phyloP scores from a whole-genome alignment of 2,888 invertebrate genomes.

The Spisula solida region DNA sequence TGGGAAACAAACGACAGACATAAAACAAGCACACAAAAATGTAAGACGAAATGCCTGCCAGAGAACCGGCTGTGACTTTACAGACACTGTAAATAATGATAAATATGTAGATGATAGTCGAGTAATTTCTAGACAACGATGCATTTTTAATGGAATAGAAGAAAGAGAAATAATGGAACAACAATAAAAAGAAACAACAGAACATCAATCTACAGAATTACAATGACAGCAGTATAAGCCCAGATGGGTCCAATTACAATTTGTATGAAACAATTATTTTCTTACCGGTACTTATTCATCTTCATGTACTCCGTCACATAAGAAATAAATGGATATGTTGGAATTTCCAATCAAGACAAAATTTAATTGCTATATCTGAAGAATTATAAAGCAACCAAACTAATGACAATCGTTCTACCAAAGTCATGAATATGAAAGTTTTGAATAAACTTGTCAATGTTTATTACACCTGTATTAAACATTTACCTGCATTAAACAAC shows the following conservation, averaged over 20 bases:
- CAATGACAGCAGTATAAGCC: background rate
- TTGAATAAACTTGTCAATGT: too few species aligned
- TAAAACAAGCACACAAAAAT: background rate
- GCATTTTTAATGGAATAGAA: background rate
- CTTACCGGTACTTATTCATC: too few species aligned
- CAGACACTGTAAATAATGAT: background rate
- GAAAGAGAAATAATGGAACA: background rate
- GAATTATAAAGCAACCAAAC: too few species aligned
- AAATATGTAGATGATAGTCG: conserved; percentile 2
- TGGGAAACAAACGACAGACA: conserved; percentile 12
- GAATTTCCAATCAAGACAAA: too few species aligned
- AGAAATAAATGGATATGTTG: too few species aligned
- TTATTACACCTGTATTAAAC: too few species aligned
- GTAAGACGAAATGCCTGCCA: background rate
- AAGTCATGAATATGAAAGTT: too few species aligned
- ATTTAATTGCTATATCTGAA: too few species aligned
- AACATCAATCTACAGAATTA: background rate
- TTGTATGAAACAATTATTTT: too few species aligned
- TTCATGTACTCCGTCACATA: too few species aligned
- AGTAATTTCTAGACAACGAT: background rate
- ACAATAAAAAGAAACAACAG: background rate
- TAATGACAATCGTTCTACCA: too few species aligned
- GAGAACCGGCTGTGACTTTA: background rate
- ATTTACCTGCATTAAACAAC: too few species aligned
- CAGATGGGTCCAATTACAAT: background rate